Percentiles rank a stretch among this genome's conserved stretches.
phyloP scores from a whole-genome alignment of 2,113 vertebrate species.

The Cavia porcellus region DNA sequence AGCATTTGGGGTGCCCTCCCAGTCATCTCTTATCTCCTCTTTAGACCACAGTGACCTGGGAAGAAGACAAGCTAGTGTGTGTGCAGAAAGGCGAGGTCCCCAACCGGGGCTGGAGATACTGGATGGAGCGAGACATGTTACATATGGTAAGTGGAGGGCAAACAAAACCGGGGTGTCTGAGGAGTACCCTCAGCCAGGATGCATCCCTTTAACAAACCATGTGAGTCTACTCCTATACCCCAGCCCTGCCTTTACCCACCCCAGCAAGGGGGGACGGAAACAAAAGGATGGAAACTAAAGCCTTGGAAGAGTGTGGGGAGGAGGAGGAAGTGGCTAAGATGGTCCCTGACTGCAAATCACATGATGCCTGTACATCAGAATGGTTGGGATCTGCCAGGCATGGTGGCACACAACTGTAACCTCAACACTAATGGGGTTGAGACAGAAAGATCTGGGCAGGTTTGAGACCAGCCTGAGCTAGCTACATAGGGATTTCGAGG shows the following conservation, averaged over 20 bases:
- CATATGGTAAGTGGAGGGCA: constrained; percentile 91
- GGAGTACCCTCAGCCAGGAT: not conserved
- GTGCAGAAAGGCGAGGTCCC: constrained; percentile 94
- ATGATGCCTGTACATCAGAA: not conserved
- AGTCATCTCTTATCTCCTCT: constrained; percentile 32
- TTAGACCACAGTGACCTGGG: constrained; percentile 94
- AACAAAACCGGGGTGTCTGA: not conserved
- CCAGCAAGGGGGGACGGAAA: not conserved
- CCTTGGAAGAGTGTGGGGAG: not conserved
- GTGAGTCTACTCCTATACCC: no score
- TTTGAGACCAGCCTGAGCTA: not conserved
- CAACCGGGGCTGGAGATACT: constrained; percentile 92
- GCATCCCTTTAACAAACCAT: not conserved
- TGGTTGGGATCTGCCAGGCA: not conserved
- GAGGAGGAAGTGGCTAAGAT: not conserved
- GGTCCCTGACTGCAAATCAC: not conserved
- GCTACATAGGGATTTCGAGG: no score
- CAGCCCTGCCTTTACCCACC: not conserved
- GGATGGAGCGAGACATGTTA: constrained; percentile 91
- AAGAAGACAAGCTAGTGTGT: constrained; percentile 93
- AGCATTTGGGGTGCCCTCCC: not conserved
- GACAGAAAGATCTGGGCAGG: not conserved
- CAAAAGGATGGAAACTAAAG: not conserved
- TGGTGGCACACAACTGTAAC: not conserved
- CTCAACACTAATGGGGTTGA: not conserved